Conservation (phyloP, 1,140 invertebrate species). For the Ceratina japonica region DNA sequence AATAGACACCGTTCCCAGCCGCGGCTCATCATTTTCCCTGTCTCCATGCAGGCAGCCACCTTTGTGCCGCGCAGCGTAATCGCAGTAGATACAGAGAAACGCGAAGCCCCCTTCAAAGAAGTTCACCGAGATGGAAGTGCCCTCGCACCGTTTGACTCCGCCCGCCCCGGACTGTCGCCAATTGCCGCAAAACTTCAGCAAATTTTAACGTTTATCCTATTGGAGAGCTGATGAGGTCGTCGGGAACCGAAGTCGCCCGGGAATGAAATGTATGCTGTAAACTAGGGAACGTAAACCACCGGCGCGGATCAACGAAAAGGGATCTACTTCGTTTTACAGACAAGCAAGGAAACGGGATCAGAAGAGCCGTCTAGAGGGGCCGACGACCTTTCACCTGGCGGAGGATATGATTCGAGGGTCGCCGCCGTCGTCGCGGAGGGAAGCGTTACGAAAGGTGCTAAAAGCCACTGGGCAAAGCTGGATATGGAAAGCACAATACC, state of each 20-base stretch:
- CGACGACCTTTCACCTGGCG: too few relatives aligned
- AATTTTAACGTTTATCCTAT: conserved; percentile 41
- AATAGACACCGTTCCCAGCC: background rate
- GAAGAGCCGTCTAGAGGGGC: background rate
- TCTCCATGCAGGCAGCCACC: too few relatives aligned
- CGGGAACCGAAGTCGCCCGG: background rate
- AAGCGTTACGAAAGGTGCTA: too few relatives aligned
- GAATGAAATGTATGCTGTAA: conserved; percentile 19
- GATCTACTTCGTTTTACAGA: background rate
- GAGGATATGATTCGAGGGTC: too few relatives aligned
- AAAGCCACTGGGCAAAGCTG: too few relatives aligned
- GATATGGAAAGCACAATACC: too few relatives aligned
- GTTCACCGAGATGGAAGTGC: background rate
- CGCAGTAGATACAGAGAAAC: background rate
- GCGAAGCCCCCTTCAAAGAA: background rate
- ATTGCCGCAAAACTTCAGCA: conserved; percentile 30
- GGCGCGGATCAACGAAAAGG: conserved; percentile 16
- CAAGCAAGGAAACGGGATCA: background rate
- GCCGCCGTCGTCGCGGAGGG: too few relatives aligned
- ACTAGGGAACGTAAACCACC: conserved; percentile 5
- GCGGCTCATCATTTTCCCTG: background rate
- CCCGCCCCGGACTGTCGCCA: background rate
- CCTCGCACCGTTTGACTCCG: background rate
- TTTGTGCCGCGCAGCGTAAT: conserved; percentile 5
- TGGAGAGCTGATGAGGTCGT: conserved; percentile 10